Evolutionary conservation across 2,113 vertebrate species (phyloP), one percentile per base, ranked within the genome.

Genomic region (Pedetes capensis): DNA sequence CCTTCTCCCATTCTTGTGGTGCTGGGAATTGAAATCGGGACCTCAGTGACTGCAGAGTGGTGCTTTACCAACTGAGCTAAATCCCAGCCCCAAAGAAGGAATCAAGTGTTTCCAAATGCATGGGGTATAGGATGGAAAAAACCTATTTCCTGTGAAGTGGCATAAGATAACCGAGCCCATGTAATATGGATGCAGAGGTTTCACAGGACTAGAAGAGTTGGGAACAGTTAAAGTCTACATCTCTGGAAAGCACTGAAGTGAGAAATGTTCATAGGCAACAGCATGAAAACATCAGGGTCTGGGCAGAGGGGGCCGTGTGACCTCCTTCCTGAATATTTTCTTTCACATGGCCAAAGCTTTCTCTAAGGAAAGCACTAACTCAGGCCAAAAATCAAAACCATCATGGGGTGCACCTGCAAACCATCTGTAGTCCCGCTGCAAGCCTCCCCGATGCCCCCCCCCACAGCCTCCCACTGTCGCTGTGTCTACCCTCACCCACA

Each of bases 181-280:
- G 5, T 4, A 13, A 49, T 6, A 2, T 8, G 10, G 2, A 44
- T 0, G 12, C 1, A 3, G 9, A 12, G 16, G 29, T 1, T 1
- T 3, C 0, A 7, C 25, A 39, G 49, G 51, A n/a, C 3, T 0
- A 11, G 69, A 16, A 32, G 23, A 32, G 79, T 18, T 3, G 3
- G 14, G 18, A 4, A 9, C 3, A 0, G 18, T 10, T 9, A 61
- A 12, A 0, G 2, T 51, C 22, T 3, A 0, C 1, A 2, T 72
- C 69, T 42, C 39, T 14, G 47, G 37, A 47, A 29, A 9, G 17
- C 29, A 5, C 1, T 0, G 18, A n/a, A 51, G 55, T 8, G 27
- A n/a, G 72, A 3, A n/a, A 5, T 3, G 9, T 22, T 27, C 42
- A 14, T 0, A 18, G 27, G 2, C n/a, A 63, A 13, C 20, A 10